Conservation (phyloP, 1,140 invertebrate genomes). For the Eciton burchellii region DNA sequence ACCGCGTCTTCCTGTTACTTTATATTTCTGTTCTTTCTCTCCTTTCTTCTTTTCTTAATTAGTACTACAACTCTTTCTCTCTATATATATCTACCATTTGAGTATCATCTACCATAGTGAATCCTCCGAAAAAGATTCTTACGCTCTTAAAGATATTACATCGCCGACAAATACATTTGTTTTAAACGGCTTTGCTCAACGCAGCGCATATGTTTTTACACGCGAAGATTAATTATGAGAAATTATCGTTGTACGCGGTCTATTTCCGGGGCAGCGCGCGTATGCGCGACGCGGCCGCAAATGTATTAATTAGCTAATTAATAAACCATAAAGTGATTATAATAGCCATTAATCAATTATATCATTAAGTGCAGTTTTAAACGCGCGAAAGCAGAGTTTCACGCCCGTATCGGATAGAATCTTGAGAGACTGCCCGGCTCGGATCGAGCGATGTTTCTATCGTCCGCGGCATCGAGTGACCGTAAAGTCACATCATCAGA, state of each 20-base stretch:
- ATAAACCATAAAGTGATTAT: background rate
- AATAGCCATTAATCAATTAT: background rate
- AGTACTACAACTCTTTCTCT: no score
- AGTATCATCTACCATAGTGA: background rate
- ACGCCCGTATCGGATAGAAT: background rate
- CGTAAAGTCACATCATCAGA: constrained; percentile 49
- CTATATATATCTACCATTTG: background rate
- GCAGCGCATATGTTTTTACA: background rate
- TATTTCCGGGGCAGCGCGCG: background rate
- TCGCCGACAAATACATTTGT: background rate
- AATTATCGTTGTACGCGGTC: background rate
- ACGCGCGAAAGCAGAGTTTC: background rate
- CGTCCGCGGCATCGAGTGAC: constrained; percentile 23
- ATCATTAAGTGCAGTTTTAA: constrained; percentile 13
- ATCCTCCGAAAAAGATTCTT: background rate
- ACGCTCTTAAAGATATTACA: background rate
- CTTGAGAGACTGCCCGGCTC: background rate
- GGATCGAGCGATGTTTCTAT: constrained; percentile 28
- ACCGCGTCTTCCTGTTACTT: no score
- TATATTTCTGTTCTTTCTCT: no score
- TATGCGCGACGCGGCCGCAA: background rate
- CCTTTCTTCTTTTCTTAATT: no score
- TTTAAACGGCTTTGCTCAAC: constrained; percentile 6
- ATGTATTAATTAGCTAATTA: constrained; percentile 23
- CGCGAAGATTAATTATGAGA: constrained; percentile 1